Evolutionary conservation across 2,888 invertebrate genomes (phyloP).

Genomic region (Mythimna pallens): DNA sequence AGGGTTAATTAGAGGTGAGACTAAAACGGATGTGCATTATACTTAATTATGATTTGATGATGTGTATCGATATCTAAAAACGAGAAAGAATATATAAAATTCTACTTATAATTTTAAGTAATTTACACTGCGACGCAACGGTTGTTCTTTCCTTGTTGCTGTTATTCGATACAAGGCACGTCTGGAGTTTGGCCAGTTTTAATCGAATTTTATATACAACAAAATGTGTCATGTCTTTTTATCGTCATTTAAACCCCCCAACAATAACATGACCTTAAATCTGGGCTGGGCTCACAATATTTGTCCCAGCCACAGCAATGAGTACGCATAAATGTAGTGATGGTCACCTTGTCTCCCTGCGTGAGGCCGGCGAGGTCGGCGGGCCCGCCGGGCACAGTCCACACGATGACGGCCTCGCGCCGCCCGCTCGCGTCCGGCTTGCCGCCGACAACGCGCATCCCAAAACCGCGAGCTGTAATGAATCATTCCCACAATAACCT

Average conservation of each 20-base stretch:
- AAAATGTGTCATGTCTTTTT: background rate
- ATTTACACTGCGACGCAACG: too few relatives aligned
- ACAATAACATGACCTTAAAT: background rate
- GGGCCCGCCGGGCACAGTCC: slow-evolving; percentile 97
- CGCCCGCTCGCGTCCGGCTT: slow-evolving; percentile 96
- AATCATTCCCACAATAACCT: slow-evolving; percentile 64
- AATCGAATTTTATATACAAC: background rate
- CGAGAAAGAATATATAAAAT: background rate
- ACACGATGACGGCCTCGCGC: slow-evolving; percentile 97
- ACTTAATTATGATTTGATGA: background rate
- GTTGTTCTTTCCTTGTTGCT: too few relatives aligned
- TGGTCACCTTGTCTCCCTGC: slow-evolving; percentile 95
- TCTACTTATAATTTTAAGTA: too few relatives aligned
- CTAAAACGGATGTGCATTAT: background rate
- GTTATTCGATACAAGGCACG: too few relatives aligned
- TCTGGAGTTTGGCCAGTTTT: background rate
- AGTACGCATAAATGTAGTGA: slow-evolving; percentile 70
- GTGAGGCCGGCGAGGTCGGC: slow-evolving; percentile 97
- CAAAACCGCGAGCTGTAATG: slow-evolving; percentile 95
- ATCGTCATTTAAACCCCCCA: background rate
- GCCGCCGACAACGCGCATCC: slow-evolving; percentile 98
- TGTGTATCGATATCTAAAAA: background rate
- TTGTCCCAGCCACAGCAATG: slow-evolving; percentile 9
- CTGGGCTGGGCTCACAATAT: background rate
- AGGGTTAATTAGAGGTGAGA: background rate